phyloP scores from a whole-genome alignment of 64 coral and sea anemone species.

The Hydrozoanthus tunicans region DNA sequence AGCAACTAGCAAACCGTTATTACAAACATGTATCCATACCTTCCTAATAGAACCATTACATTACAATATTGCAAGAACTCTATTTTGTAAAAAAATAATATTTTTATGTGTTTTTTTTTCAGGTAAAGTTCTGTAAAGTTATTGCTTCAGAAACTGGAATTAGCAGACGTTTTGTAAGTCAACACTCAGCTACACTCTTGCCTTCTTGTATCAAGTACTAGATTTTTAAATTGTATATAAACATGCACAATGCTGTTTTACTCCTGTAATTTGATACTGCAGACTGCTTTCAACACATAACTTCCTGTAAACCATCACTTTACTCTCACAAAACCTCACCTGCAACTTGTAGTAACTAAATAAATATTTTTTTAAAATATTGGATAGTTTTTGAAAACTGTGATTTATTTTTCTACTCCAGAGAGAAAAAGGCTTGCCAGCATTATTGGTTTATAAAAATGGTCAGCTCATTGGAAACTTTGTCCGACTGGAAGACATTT shows the following conservation, averaged over 20 bases:
- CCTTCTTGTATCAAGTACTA: too few relatives aligned
- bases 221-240: too few relatives aligned
- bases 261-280: too few relatives aligned
- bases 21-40: neutral
- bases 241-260: too few relatives aligned
- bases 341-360: too few relatives aligned
- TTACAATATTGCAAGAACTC: neutral
- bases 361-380: too few relatives aligned
- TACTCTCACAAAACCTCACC: too few relatives aligned
- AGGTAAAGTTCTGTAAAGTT: conserved; percentile 95
- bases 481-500: conserved; percentile 75
- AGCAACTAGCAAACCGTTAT: neutral
- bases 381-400: neutral
- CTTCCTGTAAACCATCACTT: too few relatives aligned
- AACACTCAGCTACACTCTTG: too few relatives aligned
- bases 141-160: conserved; percentile 84
- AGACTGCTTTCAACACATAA: too few relatives aligned
- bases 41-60: neutral
- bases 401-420: conserved; percentile 28
- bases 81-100: neutral
- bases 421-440: conserved; percentile 88
- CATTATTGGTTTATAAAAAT: conserved; percentile 86
- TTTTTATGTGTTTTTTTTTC: conserved; percentile 13
- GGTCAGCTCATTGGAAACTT: conserved; percentile 91
- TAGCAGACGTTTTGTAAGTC: conserved; percentile 96